phyloP scores from a whole-genome alignment of 1,140 invertebrate genomes.

The Microvelia longipes region DNA sequence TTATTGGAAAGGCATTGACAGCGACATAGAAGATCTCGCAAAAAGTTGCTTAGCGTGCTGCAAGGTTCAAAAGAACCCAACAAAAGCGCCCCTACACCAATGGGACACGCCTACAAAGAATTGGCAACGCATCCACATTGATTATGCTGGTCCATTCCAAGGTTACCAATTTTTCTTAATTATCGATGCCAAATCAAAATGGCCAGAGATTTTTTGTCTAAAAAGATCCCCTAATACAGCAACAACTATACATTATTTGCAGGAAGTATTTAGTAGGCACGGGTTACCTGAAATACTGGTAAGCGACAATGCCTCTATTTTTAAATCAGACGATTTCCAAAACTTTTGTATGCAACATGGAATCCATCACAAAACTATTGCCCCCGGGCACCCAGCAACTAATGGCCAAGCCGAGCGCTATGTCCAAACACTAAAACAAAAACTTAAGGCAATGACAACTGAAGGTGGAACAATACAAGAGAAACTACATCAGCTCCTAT shows the following conservation, averaged over 20 bases:
- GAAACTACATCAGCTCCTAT: neutral
- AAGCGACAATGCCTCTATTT: constrained; percentile 14
- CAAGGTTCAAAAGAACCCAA: constrained; percentile 16
- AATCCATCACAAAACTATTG: constrained; percentile 23
- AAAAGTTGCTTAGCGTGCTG: constrained; percentile 19
- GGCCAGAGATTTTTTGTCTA: constrained; percentile 7
- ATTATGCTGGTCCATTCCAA: constrained; percentile 26
- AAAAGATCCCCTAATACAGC: constrained; percentile 6
- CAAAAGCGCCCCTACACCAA: constrained; percentile 17
- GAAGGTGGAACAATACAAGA: neutral
- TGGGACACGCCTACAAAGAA: constrained; percentile 23
- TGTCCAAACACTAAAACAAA: no score
- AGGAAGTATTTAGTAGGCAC: constrained; percentile 10
- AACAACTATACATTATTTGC: constrained; percentile 6
- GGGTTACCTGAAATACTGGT: constrained; percentile 6
- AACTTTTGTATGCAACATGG: constrained; percentile 8
- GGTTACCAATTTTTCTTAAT: constrained; percentile 29
- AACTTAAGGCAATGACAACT: neutral
- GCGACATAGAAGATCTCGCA: constrained; percentile 22
- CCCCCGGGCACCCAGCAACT: constrained; percentile 27
- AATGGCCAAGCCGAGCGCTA: constrained; percentile 26
- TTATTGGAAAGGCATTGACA: constrained; percentile 22
- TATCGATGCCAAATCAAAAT: constrained; percentile 28
- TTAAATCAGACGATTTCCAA: constrained; percentile 8
- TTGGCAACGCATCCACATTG: constrained; percentile 25